These are phyloP conservation scores for Lampris megalopsis DNA, from an alignment of 2,113 vertebrate species.

Conservation along the genomic window DNA sequence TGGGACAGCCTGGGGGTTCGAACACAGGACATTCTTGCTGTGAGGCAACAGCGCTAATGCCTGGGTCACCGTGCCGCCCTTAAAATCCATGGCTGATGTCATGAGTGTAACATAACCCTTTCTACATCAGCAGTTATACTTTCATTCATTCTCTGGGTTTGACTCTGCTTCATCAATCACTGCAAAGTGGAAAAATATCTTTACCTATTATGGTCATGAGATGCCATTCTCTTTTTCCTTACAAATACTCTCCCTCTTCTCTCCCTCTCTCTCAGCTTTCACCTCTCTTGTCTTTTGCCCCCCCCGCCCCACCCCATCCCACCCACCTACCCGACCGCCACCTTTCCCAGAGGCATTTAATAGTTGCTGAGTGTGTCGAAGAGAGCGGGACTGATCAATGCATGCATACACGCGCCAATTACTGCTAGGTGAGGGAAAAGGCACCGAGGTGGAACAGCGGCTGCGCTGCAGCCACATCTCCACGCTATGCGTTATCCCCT, in stretches of 20 bases:
- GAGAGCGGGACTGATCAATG: conserved; percentile 10
- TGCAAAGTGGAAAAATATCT: neutral
- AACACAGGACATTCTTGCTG: too few relatives aligned
- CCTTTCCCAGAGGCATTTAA: conserved; percentile 20
- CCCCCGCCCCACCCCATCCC: too few relatives aligned
- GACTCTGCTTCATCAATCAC: neutral
- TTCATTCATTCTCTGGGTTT: too few relatives aligned
- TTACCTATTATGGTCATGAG: conserved; percentile 8
- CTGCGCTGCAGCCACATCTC: conserved; percentile 8
- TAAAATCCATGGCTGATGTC: too few relatives aligned
- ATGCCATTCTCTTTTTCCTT: conserved; percentile 15
- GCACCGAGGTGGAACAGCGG: conserved; percentile 31
- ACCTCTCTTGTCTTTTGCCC: too few relatives aligned
- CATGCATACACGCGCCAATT: conserved; percentile 30
- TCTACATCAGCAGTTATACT: too few relatives aligned
- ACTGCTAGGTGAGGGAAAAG: conserved; percentile 36
- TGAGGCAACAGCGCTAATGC: too few relatives aligned
- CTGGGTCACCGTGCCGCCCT: too few relatives aligned
- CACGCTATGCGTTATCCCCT: conserved; percentile 13
- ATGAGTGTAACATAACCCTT: too few relatives aligned
- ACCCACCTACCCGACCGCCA: conserved; percentile 9
- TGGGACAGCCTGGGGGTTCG: too few relatives aligned
- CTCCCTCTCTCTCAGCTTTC: too few relatives aligned
- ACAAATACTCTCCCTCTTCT: neutral
- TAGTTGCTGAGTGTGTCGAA: conserved; percentile 43